phyloP scores from a whole-genome alignment of 2,113 vertebrate genomes.

The Theristicus caerulescens region DNA sequence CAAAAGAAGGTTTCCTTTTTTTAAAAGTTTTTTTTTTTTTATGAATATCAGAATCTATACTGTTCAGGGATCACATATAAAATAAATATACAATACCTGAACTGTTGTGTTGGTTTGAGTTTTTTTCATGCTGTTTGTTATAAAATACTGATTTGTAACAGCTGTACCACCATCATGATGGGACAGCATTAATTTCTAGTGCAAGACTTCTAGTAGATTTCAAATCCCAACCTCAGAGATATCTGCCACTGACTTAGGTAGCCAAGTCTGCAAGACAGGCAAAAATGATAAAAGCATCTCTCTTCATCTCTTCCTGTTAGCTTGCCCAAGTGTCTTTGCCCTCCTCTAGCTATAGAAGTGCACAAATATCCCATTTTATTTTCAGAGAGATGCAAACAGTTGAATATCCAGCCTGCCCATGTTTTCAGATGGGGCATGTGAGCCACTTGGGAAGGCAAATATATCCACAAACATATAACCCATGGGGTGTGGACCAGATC shows the following conservation, averaged over 20 bases:
- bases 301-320: neutral
- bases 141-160: neutral
- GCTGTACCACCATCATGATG: neutral
- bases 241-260: neutral
- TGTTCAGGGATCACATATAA: neutral
- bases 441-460: neutral
- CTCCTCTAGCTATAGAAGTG: neutral
- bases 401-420: neutral
- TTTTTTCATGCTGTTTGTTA: neutral
- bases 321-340: neutral
- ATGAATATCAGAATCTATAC: neutral
- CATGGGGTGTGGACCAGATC: neutral
- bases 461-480: neutral
- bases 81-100: neutral
- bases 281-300: neutral
- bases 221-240: neutral
- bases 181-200: neutral
- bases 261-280: neutral
- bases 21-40: rapidly evolving
- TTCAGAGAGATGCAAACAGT: neutral
- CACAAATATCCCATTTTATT: neutral
- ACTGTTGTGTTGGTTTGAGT: neutral
- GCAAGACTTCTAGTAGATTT: neutral
- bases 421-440: neutral
- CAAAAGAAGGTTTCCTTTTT: neutral